Percentiles rank a stretch among this genome's conserved stretches.
phyloP scores from a whole-genome alignment of 2,113 vertebrate genomes.

The Epinephelus lanceolatus region DNA sequence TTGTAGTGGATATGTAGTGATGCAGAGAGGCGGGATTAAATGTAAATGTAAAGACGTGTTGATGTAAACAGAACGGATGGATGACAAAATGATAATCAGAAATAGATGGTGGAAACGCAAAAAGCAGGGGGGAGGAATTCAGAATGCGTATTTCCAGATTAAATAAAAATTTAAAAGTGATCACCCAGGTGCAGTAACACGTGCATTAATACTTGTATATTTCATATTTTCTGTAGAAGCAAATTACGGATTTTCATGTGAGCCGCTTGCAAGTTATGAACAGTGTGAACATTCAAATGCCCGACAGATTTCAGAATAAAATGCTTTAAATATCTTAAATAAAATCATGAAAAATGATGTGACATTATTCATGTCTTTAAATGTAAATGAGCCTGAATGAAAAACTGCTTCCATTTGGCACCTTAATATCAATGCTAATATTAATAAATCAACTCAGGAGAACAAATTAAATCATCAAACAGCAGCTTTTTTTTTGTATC shows the following conservation, averaged over 20 bases:
- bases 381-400: not conserved
- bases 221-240: not conserved
- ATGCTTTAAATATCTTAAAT: not conserved
- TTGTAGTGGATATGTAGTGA: not conserved
- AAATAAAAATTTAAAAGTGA: not conserved
- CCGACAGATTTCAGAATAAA: not conserved
- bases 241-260: not conserved
- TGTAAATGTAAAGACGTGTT: not conserved
- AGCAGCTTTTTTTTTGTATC: not conserved
- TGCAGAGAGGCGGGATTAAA: not conserved
- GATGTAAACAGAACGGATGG: not conserved
- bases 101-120: not conserved
- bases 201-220: not conserved
- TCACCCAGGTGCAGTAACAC: not conserved
- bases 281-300: not conserved
- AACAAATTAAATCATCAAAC: not conserved
- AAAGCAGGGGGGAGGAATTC: not conserved
- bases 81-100: not conserved
- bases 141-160: not conserved
- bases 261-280: not conserved
- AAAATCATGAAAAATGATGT: not conserved
- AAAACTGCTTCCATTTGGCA: not conserved
- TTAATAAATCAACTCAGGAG: not conserved
- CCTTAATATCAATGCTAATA: not conserved
- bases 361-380: not conserved